phyloP scores from a whole-genome alignment of 2,797 vertebrate species.

The Siniperca obscura region DNA sequence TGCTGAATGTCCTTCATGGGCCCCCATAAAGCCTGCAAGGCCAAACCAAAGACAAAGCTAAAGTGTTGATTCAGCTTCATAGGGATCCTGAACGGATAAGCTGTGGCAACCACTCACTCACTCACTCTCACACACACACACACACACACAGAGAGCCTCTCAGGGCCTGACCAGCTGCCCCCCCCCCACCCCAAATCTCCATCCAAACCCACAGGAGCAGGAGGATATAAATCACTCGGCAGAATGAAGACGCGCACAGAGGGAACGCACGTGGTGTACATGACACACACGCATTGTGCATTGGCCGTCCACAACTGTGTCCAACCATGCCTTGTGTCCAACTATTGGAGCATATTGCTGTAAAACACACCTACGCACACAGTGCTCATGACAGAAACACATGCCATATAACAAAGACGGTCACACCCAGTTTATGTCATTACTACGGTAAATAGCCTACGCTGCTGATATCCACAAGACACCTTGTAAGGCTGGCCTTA shows the following conservation, averaged over 20 bases:
- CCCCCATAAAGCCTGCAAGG: constrained; percentile 58
- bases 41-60: constrained; percentile 75
- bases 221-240: constrained; percentile 77
- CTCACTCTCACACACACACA: constrained; percentile 26
- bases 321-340: constrained; percentile 37
- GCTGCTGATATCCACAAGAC: constrained; percentile 13
- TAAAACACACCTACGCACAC: constrained; percentile 51
- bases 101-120: constrained; percentile 56
- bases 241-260: constrained; percentile 60
- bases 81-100: constrained; percentile 77
- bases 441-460: constrained; percentile 38
- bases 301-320: constrained; percentile 36
- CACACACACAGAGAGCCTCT: constrained; percentile 55
- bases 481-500: constrained; percentile 8
- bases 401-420: constrained; percentile 38
- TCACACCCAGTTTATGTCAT: constrained; percentile 66
- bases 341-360: constrained; percentile 37
- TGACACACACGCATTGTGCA: constrained; percentile 34
- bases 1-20: constrained; percentile 54
- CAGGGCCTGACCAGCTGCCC: constrained; percentile 79
- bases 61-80: constrained; percentile 81
- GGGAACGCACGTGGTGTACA: constrained; percentile 54
- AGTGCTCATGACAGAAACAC: constrained; percentile 15
- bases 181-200: constrained; percentile 59
- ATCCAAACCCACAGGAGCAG: constrained; percentile 74